Base-by-base conservation (phyloP, 2,113 vertebrate genomes). In the Saccopteryx bilineata region DNA sequence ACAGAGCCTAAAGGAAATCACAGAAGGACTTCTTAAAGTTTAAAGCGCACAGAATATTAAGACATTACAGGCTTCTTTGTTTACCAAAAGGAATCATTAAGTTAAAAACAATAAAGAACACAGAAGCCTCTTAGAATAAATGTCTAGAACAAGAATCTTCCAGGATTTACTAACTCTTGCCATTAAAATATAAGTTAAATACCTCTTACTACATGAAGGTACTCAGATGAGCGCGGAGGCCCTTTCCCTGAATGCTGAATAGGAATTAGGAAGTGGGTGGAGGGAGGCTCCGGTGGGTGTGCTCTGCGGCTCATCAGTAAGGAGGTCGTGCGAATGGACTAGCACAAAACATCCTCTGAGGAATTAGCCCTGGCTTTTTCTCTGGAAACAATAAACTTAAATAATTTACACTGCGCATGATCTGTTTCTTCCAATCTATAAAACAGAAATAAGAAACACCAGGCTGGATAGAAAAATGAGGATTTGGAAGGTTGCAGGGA, bases 141-240 rank as follows among this genome's bases (percentile, higher is more conserved):
- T 9, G 21, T 26, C 65, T 84, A 6, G 60, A 74, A 84, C 46
- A 18, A 71, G 13, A 71, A 56, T 74, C 63, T 96, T 60, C 60
- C 14, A 92, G 84, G 80, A 87, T 91, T 97, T 93, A 87, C 75
- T 88, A 80, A 33, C 71, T 48, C 21, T 72, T 65, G 54, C 28
- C 72, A 93, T 91, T 91, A 89, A 94, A 91, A 93, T 14, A 21
- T 9, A 90, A 94, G 97, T 90, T 91, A 96, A 87, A 90, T 11
- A 86, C 56, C 80, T 87, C 56, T 91, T 79, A 91, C 63, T 33
- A 76, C 4, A 61, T 65, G 14, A 84, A 60, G 60, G 26, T 90
- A 75, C n/a, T 88, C 31, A 79, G 83, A 91, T 54, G 58, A 88
- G 96, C 24, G 26, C n/a, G 60, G 50, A 50, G 48, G 60, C n/a